Percentiles rank a stretch among this genome's conserved stretches.
Conservation (phyloP, 1,140 invertebrate genomes). For the Atta cephalotes region DNA sequence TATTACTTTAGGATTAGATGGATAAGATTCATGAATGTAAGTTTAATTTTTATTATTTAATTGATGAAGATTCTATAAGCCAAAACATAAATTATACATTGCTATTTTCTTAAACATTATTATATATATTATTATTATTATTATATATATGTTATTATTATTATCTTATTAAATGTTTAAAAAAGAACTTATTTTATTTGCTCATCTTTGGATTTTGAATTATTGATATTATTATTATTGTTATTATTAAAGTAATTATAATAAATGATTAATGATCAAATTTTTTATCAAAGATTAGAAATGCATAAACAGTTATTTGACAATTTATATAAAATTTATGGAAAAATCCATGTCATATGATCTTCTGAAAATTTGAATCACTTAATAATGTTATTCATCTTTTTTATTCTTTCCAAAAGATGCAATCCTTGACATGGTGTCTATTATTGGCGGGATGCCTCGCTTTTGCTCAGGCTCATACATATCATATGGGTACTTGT, state of each 20-base stretch:
- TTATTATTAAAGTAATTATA: not conserved
- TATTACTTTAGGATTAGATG: no score
- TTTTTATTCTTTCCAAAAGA: slow-evolving; percentile 69
- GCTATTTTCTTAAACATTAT: no score
- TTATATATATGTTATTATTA: no score
- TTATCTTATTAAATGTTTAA: no score
- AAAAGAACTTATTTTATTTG: no score
- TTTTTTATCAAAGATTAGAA: slow-evolving; percentile 11
- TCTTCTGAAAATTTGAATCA: not conserved
- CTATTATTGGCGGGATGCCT: slow-evolving; percentile 72
- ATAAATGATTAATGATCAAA: not conserved
- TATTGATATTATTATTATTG: not conserved
- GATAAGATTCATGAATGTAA: no score
- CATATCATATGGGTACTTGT: slow-evolving; percentile 92
- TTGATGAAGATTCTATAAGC: no score
- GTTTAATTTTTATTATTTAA: no score
- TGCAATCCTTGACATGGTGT: slow-evolving; percentile 74
- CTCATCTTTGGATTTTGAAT: not conserved
- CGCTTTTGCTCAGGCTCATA: slow-evolving; percentile 84
- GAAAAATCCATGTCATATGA: not conserved
- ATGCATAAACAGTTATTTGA: slow-evolving; percentile 13
- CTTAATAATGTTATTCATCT: not conserved
- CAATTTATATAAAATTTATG: slow-evolving; percentile 4
- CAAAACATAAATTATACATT: no score
- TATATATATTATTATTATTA: no score